Percentiles rank a stretch among this genome's conserved stretches.
Evolutionary conservation across 2,888 invertebrate species (phyloP).

Genomic region (Cinara cedri): DNA sequence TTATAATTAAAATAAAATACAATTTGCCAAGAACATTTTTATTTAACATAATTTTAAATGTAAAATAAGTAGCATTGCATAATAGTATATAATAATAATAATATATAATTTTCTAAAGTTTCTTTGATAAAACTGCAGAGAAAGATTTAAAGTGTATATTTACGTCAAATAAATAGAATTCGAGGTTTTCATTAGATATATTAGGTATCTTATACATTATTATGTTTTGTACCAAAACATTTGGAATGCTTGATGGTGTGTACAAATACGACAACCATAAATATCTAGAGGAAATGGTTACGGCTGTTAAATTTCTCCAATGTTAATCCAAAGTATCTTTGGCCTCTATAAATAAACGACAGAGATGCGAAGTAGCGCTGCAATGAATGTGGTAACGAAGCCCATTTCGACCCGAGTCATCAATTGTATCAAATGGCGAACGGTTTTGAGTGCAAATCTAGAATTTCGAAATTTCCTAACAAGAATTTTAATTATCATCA

Average conservation of each 20-base stretch:
- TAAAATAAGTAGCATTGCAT: too few relatives aligned
- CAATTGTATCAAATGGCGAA: conserved; percentile 39
- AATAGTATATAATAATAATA: too few relatives aligned
- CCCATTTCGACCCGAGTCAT: conserved; percentile 36
- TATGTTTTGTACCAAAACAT: conserved; percentile 8
- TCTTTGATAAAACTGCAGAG: too few relatives aligned
- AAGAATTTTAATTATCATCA: conserved; percentile 37
- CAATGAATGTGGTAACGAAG: conserved; percentile 37
- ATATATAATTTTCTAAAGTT: too few relatives aligned
- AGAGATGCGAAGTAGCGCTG: neutral
- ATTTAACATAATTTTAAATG: too few relatives aligned
- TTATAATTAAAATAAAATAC: too few relatives aligned
- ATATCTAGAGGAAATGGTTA: conserved; percentile 6
- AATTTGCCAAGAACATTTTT: too few relatives aligned
- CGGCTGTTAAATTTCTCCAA: conserved; percentile 12
- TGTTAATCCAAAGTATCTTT: conserved; percentile 43
- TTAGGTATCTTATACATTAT: neutral
- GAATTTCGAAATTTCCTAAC: neutral
- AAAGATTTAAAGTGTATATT: too few relatives aligned
- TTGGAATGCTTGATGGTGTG: neutral
- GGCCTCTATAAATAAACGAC: conserved; percentile 42
- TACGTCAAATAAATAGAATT: neutral
- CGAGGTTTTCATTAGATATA: neutral
- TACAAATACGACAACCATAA: neutral
- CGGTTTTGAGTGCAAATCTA: conserved; percentile 21